These are phyloP conservation scores for Tiaroga cobitis DNA, from an alignment of 2,797 vertebrate genomes.

Conservation along the genomic window DNA sequence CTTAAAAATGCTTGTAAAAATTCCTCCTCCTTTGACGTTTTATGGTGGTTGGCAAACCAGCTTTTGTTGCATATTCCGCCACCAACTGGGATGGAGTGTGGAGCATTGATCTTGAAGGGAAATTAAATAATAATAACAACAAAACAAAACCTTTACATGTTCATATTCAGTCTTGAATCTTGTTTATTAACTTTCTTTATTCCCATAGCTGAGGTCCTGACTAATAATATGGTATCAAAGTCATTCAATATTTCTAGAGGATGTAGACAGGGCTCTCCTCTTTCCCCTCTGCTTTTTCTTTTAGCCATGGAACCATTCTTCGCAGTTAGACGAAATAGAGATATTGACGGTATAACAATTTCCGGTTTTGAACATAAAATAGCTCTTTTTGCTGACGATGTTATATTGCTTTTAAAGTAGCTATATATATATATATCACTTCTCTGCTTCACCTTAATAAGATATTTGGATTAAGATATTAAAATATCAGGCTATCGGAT, in stretches of 20 bases:
- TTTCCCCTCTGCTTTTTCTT: neutral
- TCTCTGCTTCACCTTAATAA: slow-evolving; percentile 2
- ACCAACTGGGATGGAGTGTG: neutral
- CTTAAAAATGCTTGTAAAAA: neutral
- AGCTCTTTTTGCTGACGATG: neutral
- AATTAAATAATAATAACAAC: neutral
- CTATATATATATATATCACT: neutral
- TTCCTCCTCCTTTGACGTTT: neutral
- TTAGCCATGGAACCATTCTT: slow-evolving; percentile 24
- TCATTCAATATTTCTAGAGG: slow-evolving; percentile 14
- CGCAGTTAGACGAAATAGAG: slow-evolving; percentile 14
- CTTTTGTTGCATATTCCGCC: neutral
- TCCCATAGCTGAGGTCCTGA: slow-evolving; percentile 26
- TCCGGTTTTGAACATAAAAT: neutral
- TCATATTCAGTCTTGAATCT: neutral
- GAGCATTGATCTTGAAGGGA: neutral
- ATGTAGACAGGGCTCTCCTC: neutral
- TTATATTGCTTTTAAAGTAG: neutral
- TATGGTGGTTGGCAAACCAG: neutral
- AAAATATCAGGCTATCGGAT: slow-evolving; percentile 34
- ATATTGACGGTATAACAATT: slow-evolving; percentile 21
- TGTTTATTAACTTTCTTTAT: neutral
- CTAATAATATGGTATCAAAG: slow-evolving; percentile 19
- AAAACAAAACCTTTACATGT: neutral
- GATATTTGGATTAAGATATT: neutral